These are phyloP conservation scores for Rousettus madagascariensis DNA, from an alignment of 2,797 vertebrate genomes.

Conservation along the genomic window DNA sequence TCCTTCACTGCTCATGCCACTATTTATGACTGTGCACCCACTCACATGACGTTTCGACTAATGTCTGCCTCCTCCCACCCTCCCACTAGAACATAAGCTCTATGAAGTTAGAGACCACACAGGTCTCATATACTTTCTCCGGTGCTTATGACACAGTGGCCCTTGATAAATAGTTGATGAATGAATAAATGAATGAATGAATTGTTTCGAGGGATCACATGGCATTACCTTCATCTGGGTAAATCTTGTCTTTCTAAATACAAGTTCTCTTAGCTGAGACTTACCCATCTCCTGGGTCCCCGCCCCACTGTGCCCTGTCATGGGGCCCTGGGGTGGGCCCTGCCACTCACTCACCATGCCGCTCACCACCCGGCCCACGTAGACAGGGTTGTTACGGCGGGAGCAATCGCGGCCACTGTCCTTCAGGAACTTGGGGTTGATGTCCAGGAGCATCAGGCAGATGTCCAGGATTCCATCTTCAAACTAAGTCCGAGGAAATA, in stretches of 20 bases:
- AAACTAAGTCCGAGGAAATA: conserved; percentile 85
- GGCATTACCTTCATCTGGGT: not conserved
- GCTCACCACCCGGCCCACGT: conserved; percentile 94
- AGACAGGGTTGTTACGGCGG: conserved; percentile 91
- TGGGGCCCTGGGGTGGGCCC: rapidly evolving
- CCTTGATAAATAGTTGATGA: not conserved
- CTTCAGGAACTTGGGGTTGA: conserved; percentile 90
- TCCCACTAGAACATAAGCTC: not conserved
- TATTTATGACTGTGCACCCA: not conserved
- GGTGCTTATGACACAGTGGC: not conserved
- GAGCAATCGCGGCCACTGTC: conserved; percentile 90
- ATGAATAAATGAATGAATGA: not conserved
- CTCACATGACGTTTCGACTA: rapidly evolving
- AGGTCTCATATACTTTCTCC: not conserved
- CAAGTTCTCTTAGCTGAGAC: not conserved
- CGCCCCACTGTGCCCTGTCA: rapidly evolving
- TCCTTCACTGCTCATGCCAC: rapidly evolving
- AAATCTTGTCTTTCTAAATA: not conserved
- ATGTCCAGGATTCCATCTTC: conserved; percentile 91
- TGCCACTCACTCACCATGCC: conserved; percentile 90
- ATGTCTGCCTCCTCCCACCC: not conserved
- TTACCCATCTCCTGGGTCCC: not conserved
- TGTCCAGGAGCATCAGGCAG: conserved; percentile 91
- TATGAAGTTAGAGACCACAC: not conserved
- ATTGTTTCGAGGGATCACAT: not conserved